These are phyloP conservation scores for Cepaea hortensis DNA, from an alignment of 2,888 invertebrate species.

Conservation along the genomic window DNA sequence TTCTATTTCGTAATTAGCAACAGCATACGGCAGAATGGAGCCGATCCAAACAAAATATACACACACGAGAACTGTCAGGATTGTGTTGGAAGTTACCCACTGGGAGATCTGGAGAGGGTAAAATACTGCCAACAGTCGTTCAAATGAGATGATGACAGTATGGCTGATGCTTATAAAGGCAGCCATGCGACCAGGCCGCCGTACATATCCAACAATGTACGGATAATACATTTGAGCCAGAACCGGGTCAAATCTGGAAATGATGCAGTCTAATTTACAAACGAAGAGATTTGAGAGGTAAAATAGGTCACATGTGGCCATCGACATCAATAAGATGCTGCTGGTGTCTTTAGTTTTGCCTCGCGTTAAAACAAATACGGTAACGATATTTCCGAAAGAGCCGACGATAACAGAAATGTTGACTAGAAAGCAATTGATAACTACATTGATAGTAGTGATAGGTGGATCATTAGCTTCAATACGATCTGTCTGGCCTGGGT, in stretches of 20 bases:
- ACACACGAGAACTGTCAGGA: not conserved
- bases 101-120: not conserved
- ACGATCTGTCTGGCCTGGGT: no score
- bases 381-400: slow-evolving; percentile 1
- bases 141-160: not conserved
- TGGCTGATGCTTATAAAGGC: not conserved
- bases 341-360: not conserved
- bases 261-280: not conserved
- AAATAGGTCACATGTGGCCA: slow-evolving; percentile 15
- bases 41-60: not conserved
- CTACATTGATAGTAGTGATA: not conserved
- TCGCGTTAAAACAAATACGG: not conserved
- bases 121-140: slow-evolving; percentile 9
- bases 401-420: not conserved
- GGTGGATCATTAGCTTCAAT: no score
- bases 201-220: not conserved
- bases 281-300: not conserved
- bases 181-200: not conserved
- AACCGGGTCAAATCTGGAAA: not conserved
- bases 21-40: not conserved
- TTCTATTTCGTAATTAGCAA: not conserved
- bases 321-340: not conserved
- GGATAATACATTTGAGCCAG: not conserved
- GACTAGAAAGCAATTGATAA: slow-evolving; percentile 6
- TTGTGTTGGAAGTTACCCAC: not conserved